phyloP scores from a whole-genome alignment of 2,797 vertebrate genomes.

The Graptemys geographica region DNA sequence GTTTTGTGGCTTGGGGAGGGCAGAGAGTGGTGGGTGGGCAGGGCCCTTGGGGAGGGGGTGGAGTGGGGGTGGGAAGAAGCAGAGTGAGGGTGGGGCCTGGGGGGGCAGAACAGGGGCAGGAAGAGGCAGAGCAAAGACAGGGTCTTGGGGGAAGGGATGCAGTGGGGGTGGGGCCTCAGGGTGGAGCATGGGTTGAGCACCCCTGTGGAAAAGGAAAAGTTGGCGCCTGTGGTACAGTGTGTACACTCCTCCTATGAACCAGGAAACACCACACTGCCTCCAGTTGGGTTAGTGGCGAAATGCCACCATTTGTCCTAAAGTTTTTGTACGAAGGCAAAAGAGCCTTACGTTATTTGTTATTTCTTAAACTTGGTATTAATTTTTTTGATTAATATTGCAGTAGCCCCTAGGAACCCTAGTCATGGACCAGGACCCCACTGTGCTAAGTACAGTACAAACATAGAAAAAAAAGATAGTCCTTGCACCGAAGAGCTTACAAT shows the following conservation, averaged over 20 bases:
- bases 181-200: too few species aligned
- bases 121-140: too few species aligned
- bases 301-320: rapidly evolving
- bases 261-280: not conserved
- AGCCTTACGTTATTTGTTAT: not conserved
- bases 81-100: too few species aligned
- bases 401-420: not conserved
- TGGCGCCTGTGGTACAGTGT: rapidly evolving
- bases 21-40: too few species aligned
- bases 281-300: not conserved
- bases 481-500: too few species aligned
- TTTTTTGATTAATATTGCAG: not conserved
- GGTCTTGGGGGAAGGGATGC: too few species aligned
- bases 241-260: not conserved
- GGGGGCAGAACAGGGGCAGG: too few species aligned
- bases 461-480: not conserved
- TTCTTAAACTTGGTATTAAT: not conserved
- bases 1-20: too few species aligned
- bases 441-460: not conserved
- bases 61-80: too few species aligned
- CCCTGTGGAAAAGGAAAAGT: too few species aligned
- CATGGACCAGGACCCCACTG: not conserved
- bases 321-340: not conserved
- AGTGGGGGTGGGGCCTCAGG: too few species aligned
- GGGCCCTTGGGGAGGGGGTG: too few species aligned